A percentile compares a stretch with the other conserved stretches of the same genome.
phyloP scores from a whole-genome alignment of 2,113 vertebrate species.

The Felis catus region F.catus_Fca126_mat1.0 CM031412.1:35261001-35261500 shows the following conservation, averaged over 20 bases:
- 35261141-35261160: slow-evolving; percentile 76
- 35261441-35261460: slow-evolving; percentile 84
- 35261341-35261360: slow-evolving; percentile 87
- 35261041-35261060: slow-evolving; percentile 78
- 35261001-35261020: slow-evolving; percentile 85
- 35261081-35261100: slow-evolving; percentile 72
- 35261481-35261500: slow-evolving; percentile 85
- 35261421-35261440: slow-evolving; percentile 83
- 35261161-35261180: slow-evolving; percentile 75
- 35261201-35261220: slow-evolving; percentile 80
- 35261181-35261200: slow-evolving; percentile 80
- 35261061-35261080: slow-evolving; percentile 78
- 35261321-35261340: slow-evolving; percentile 86
- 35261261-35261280: slow-evolving; percentile 83
- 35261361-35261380: slow-evolving; percentile 87
- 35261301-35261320: slow-evolving; percentile 88
- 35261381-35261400: slow-evolving; percentile 87
- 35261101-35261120: slow-evolving; percentile 69
- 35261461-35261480: slow-evolving; percentile 81
- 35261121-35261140: slow-evolving; percentile 64
- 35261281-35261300: slow-evolving; percentile 87
- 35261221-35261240: slow-evolving; percentile 82
- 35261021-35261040: slow-evolving; percentile 82
- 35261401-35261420: slow-evolving; percentile 87
- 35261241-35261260: slow-evolving; percentile 78